Base-by-base conservation (phyloP, 2,888 invertebrate species). In the Fragum fragum region DNA sequence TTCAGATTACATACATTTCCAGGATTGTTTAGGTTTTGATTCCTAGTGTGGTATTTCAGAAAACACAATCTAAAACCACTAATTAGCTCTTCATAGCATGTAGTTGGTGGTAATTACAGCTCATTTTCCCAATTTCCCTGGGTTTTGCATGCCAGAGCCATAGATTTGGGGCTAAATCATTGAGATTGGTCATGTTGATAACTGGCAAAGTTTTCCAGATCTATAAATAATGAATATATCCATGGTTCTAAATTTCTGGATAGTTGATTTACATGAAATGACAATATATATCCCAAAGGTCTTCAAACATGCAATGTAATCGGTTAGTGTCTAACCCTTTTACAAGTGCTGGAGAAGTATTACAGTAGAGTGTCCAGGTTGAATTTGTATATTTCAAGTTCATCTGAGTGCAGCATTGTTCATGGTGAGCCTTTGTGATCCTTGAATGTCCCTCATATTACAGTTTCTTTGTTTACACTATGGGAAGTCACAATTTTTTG, bases 141-240 rank as follows among this genome's bases (percentile, higher is more conserved):
- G 57, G 26, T 57, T 47, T 47, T 47, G 47, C 47, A 47, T 47
- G 47, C 47, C 47, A 47, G 47, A n/a, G 47, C 16, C 47, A 14
- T 47, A 47, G 47, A 47, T 70, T 26, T n/a, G 26, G 69, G 69
- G 28, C 57, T 29, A n/a, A 57, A 36, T 57, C 32, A 73, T 73
- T 23, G 21, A 73, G 73, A 73, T 73, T 47, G 39, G 57, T 61
- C 39, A 42, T 21, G 18, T 39, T 61, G 73, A 61, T 73, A 73
- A 47, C 47, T 47, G 36, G 21, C 26, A n/a, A 21, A 29, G 32
- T 47, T 57, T 72, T 70, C 53, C 29, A 39, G 59, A 61, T 59
- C n/a, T 73, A 73, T 73, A 61, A 73, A 61, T 61, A 59, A 73
- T 73, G 61, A 21, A 61, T 73, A 61, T 73, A 73, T 73, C n/a